Percentiles rank a stretch among this genome's conserved stretches.
These are phyloP conservation scores for Sander lucioperca DNA, from an alignment of 2,113 vertebrate species.

Conservation along the genomic window DNA sequence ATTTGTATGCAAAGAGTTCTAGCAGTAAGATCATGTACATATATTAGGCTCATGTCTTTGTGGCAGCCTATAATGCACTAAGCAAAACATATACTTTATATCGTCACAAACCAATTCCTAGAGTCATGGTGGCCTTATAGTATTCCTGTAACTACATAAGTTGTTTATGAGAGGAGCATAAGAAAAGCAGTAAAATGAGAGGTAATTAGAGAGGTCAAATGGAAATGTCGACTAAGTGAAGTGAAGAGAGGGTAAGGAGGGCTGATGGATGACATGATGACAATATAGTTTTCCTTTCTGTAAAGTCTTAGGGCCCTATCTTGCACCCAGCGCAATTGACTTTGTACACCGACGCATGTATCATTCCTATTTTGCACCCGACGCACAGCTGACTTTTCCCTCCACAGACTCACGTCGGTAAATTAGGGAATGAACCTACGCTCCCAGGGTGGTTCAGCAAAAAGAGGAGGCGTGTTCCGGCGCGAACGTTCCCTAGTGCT, in stretches of 20 bases:
- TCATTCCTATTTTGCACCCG: no score
- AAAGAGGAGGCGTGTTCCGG: no score
- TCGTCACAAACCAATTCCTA: not conserved
- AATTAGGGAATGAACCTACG: no score
- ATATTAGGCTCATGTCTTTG: not conserved
- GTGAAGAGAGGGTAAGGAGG: not conserved
- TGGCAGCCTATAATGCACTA: not conserved
- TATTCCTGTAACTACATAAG: constrained; percentile 2
- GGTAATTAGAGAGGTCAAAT: constrained; percentile 22
- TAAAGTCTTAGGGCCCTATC: not conserved
- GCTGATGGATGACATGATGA: not conserved
- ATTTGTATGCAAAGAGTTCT: not conserved
- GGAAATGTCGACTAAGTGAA: constrained; percentile 11
- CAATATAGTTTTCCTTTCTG: not conserved
- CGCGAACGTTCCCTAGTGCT: no score
- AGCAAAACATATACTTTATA: not conserved
- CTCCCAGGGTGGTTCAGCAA: no score
- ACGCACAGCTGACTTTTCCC: no score
- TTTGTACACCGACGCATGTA: no score
- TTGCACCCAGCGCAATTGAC: no score
- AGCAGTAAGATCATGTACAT: not conserved
- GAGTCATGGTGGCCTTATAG: constrained; percentile 19
- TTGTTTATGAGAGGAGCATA: constrained; percentile 31
- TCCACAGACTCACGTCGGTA: no score
- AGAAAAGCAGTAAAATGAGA: constrained; percentile 22